These are phyloP conservation scores for Hucho hucho DNA, from an alignment of 2,113 vertebrate species.

Conservation along the genomic window DNA sequence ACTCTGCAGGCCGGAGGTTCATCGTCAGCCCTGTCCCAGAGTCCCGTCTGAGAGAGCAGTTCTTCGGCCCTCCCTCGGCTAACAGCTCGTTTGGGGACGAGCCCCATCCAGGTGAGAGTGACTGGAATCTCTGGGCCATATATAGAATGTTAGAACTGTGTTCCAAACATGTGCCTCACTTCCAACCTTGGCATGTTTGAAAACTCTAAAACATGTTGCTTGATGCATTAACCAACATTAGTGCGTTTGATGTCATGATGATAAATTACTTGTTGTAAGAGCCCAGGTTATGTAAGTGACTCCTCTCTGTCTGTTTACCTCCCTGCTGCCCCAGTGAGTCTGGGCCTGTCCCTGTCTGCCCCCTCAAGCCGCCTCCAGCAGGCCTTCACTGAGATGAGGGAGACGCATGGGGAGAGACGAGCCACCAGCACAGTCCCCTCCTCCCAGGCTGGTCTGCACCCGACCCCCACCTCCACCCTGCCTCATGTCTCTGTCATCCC, in stretches of 20 bases:
- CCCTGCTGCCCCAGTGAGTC: conserved; percentile 46
- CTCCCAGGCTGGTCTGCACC: conserved; percentile 17
- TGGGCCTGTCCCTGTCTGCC: conserved; percentile 89
- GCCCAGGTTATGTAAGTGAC: not conserved
- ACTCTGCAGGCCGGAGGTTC: conserved; percentile 93
- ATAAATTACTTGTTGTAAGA: not conserved
- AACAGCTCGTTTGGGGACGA: conserved; percentile 74
- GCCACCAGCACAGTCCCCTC: conserved; percentile 65
- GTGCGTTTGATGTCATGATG: not conserved
- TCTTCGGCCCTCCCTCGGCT: conserved; percentile 74
- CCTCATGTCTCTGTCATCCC: conserved; percentile 26
- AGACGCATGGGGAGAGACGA: conserved; percentile 75
- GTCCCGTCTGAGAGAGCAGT: conserved; percentile 84
- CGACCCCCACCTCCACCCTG: conserved; percentile 28
- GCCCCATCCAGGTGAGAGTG: conserved; percentile 48
- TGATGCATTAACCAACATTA: too few species aligned
- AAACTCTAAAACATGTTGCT: not conserved
- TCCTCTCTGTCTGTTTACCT: conserved; percentile 30
- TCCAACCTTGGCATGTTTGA: not conserved
- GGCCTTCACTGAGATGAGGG: conserved; percentile 83
- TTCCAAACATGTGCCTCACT: not conserved
- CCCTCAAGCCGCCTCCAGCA: conserved; percentile 85
- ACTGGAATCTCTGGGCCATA: too few species aligned
- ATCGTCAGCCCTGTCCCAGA: conserved; percentile 97
- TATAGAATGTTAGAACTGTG: too few species aligned